Evolutionary conservation across 2,113 vertebrate genomes (phyloP).

Genomic region (Sphaerodactylus townsendi): DNA sequence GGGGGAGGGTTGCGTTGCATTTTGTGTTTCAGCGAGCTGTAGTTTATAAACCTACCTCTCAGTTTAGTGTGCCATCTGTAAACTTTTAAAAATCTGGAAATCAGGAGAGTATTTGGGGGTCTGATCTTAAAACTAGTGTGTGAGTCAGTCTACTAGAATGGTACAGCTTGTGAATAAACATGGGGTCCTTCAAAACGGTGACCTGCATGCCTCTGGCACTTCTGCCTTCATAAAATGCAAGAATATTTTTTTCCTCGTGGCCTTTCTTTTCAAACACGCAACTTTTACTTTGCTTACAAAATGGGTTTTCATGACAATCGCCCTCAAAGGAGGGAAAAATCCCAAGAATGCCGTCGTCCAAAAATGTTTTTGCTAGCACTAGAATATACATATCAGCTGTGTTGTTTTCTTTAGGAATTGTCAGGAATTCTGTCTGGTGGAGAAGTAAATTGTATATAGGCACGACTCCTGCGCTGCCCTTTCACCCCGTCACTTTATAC

Average conservation of each 20-base stretch:
- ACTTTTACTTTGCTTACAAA: conserved; percentile 22
- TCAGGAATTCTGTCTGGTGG: conserved; percentile 76
- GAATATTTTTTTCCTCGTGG: background rate
- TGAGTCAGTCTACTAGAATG: background rate
- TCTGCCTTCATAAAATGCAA: background rate
- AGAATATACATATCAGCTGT: conserved; percentile 39
- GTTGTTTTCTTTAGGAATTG: conserved; percentile 78
- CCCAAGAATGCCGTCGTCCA: conserved; percentile 58
- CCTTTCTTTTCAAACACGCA: conserved; percentile 10
- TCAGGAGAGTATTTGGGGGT: too few species aligned
- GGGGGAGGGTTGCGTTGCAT: background rate
- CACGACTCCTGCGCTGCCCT: conserved; percentile 92
- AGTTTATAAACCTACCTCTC: too few species aligned
- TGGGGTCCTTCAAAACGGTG: background rate
- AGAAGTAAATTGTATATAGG: conserved; percentile 76
- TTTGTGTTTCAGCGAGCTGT: background rate
- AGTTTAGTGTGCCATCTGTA: background rate
- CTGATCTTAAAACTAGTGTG: background rate
- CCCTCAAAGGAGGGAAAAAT: conserved; percentile 46
- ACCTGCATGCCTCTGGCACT: background rate
- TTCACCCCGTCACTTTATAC: conserved; percentile 93
- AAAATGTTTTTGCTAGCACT: conserved; percentile 48
- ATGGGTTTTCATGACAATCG: background rate
- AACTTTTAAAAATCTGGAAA: too few species aligned
- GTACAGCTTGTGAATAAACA: too few species aligned